phyloP scores from a whole-genome alignment of 2,113 vertebrate species.

The Channa argus region DNA sequence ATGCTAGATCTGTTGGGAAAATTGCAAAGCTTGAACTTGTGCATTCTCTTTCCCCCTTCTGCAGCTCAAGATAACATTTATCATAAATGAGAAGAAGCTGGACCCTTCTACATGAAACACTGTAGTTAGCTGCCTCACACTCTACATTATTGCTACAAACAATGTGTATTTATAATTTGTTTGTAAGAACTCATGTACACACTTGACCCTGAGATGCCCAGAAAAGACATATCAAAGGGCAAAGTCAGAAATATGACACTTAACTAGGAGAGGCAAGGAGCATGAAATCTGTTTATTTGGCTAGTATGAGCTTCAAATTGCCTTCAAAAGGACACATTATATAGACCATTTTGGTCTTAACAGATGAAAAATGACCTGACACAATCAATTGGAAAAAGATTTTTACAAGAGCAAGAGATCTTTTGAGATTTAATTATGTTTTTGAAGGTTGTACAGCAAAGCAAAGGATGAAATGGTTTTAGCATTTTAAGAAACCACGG shows the following conservation, averaged over 20 bases:
- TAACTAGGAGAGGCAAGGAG: background rate
- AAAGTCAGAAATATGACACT: background rate
- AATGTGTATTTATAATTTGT: background rate
- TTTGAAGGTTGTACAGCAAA: conserved; percentile 4
- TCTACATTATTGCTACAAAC: background rate
- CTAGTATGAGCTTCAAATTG: background rate
- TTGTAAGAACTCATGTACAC: background rate
- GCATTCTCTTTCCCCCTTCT: background rate
- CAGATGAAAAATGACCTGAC: conserved; percentile 1
- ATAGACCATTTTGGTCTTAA: background rate
- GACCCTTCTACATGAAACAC: background rate
- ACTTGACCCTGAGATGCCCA: conserved; percentile 12
- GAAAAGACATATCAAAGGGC: background rate
- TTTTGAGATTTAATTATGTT: conserved; percentile 2
- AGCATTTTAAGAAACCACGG: conserved; percentile 2
- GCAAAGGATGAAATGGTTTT: background rate
- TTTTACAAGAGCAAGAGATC: conserved; percentile 1
- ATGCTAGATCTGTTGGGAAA: background rate
- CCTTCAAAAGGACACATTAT: conserved; percentile 11
- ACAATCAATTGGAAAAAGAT: background rate
- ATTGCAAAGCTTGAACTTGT: conserved; percentile 20
- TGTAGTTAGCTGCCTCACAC: background rate
- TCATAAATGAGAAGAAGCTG: background rate
- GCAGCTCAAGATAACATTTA: background rate
- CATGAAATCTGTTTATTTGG: background rate